These are phyloP conservation scores for Neotoma lepida DNA, from an alignment of 2,113 vertebrate species.

Conservation along the genomic window DNA sequence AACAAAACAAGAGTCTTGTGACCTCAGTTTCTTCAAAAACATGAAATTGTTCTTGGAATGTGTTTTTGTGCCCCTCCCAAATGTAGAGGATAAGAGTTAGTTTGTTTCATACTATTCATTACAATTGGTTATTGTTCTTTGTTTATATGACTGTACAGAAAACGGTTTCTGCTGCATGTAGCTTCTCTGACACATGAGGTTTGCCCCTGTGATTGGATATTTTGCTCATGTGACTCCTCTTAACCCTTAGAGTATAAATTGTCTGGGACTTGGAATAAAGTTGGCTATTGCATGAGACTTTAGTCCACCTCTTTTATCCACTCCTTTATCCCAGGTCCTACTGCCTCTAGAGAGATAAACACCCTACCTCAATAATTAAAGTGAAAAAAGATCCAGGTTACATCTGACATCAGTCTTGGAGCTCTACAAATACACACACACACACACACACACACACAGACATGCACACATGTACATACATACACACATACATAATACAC, in stretches of 20 bases:
- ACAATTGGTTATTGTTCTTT: background rate
- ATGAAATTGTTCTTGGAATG: background rate
- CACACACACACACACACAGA: background rate
- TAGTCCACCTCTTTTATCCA: background rate
- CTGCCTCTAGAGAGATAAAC: fast-evolving
- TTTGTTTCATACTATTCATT: background rate
- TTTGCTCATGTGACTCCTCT: background rate
- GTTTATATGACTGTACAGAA: background rate
- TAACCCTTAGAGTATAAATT: background rate
- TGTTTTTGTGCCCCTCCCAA: background rate
- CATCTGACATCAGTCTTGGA: background rate
- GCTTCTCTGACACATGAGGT: background rate
- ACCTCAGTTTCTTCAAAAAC: background rate
- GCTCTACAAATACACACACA: background rate
- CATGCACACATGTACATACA: background rate
- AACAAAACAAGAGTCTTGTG: background rate
- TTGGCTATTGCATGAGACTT: background rate
- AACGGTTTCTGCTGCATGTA: background rate
- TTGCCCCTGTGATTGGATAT: background rate
- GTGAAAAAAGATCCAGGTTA: background rate
- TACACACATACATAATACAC: background rate
- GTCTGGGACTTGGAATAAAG: background rate
- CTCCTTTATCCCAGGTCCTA: background rate
- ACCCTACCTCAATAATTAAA: background rate
- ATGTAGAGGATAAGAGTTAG: background rate